Evolutionary conservation across 1,140 invertebrate species (phyloP).

Genomic region (Varroa destructor): DNA sequence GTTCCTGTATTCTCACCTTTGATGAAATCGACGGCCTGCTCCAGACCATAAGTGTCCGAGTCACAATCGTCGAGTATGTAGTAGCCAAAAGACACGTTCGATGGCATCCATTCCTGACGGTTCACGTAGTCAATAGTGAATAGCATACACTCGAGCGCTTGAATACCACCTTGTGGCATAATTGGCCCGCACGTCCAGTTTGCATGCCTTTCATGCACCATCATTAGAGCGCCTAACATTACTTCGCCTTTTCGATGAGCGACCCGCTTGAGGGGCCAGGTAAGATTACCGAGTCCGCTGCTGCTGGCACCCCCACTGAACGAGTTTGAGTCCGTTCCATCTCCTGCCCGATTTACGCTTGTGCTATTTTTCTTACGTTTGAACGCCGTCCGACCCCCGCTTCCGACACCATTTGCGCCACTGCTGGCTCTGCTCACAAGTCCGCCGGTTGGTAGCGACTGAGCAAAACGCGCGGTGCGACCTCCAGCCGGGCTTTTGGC

Average conservation of each 20-base stretch:
- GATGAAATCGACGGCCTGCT: conserved; percentile 92
- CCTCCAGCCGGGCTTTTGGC: too few relatives aligned
- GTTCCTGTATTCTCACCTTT: conserved; percentile 57
- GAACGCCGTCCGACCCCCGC: too few relatives aligned
- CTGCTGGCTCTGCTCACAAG: too few relatives aligned
- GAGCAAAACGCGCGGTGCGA: too few relatives aligned
- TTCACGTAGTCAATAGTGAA: conserved; percentile 77
- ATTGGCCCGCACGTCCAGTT: conserved; percentile 69
- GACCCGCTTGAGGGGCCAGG: conserved; percentile 72
- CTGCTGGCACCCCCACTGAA: too few relatives aligned
- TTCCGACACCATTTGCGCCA: too few relatives aligned
- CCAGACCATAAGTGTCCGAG: conserved; percentile 85
- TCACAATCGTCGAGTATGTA: conserved; percentile 88
- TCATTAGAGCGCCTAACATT: conserved; percentile 72
- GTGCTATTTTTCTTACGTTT: too few relatives aligned
- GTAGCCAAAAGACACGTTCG: conserved; percentile 66
- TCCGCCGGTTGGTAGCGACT: too few relatives aligned
- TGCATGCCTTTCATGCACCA: conserved; percentile 78
- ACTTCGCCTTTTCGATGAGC: conserved; percentile 67
- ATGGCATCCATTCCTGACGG: conserved; percentile 48
- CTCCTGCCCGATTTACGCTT: too few relatives aligned
- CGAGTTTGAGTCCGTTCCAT: too few relatives aligned
- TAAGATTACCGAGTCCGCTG: conserved; percentile 35
- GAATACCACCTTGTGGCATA: conserved; percentile 78
- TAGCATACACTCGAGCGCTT: conserved; percentile 80